Conservation (phyloP, 2,888 invertebrate species). For the Rhyacophila evoluta region DNA sequence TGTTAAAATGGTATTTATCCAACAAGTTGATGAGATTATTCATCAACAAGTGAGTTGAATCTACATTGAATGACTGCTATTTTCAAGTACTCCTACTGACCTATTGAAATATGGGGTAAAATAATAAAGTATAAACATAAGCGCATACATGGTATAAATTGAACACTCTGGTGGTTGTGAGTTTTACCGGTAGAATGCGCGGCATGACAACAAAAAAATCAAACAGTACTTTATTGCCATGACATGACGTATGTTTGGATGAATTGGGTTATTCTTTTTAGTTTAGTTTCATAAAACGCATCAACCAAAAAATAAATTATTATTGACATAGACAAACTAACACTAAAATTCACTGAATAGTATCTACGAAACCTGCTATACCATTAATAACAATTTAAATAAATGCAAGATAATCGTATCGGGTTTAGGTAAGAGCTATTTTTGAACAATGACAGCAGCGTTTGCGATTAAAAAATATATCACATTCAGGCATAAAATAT, state of each 20-base stretch:
- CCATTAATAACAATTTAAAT: background rate
- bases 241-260: constrained; percentile 13
- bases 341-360: background rate
- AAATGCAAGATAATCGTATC: background rate
- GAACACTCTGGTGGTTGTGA: constrained; percentile 4
- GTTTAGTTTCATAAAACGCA: background rate
- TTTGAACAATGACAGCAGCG: constrained; percentile 17
- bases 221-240: constrained; percentile 12
- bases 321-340: background rate
- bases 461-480: background rate
- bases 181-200: constrained; percentile 22
- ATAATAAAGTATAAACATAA: constrained; percentile 1
- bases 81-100: background rate
- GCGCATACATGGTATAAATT: background rate
- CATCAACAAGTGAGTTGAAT: constrained; percentile 4
- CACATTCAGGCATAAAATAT: background rate
- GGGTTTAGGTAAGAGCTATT: constrained; percentile 1
- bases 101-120: constrained; percentile 21
- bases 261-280: constrained; percentile 1
- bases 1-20: background rate
- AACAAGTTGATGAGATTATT: background rate
- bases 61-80: no score
- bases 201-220: constrained; percentile 24
- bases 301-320: background rate
- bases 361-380: background rate